phyloP scores from a whole-genome alignment of 1,140 invertebrate species.

The Lepidurus packardi region DNA sequence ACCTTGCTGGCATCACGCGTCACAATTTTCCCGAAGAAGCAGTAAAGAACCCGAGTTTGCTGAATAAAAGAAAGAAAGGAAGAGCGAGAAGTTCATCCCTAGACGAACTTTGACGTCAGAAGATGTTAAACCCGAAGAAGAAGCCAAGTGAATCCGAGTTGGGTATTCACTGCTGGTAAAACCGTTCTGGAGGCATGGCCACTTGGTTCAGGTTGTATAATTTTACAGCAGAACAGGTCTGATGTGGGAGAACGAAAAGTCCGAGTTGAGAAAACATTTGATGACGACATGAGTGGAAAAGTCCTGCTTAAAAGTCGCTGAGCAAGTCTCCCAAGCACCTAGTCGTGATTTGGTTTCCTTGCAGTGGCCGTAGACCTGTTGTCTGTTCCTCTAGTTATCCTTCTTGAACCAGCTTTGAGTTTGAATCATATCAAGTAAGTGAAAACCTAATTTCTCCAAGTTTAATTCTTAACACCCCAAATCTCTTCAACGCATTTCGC shows the following conservation, averaged over 20 bases:
- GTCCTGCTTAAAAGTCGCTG: conserved; percentile 6
- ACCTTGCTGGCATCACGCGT: too few relatives aligned
- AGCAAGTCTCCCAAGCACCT: neutral
- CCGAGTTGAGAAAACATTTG: neutral
- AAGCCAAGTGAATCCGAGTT: neutral
- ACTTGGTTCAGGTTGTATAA: neutral
- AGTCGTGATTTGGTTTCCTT: conserved; percentile 13
- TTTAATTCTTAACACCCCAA: too few relatives aligned
- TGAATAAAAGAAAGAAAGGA: too few relatives aligned
- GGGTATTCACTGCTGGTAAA: neutral
- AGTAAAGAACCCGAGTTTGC: too few relatives aligned
- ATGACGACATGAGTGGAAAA: conserved; percentile 15
- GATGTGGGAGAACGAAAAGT: neutral
- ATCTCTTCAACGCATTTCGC: too few relatives aligned
- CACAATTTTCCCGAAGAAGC: too few relatives aligned
- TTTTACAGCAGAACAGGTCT: neutral
- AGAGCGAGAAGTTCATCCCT: neutral
- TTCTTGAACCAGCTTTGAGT: neutral
- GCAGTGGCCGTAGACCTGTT: conserved; percentile 1
- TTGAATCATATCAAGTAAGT: neutral
- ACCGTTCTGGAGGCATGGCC: neutral
- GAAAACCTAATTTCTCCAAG: too few relatives aligned
- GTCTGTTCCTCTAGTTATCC: neutral
- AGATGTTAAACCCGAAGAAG: neutral
- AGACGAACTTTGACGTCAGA: neutral